Conservation (phyloP, 2,797 vertebrate species). For the Podarcis siculus region DNA sequence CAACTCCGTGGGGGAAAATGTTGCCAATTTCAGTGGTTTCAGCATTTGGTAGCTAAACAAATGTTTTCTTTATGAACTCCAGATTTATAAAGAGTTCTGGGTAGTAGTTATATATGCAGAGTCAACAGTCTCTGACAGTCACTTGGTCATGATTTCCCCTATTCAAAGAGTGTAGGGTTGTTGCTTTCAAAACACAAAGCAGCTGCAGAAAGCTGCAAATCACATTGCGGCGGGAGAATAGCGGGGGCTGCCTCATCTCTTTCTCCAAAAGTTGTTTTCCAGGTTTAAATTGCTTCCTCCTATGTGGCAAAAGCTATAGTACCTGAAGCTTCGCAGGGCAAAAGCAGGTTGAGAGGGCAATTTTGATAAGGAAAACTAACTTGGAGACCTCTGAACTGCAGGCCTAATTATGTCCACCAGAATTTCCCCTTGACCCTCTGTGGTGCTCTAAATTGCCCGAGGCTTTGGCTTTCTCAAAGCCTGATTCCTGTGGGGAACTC, state of each 20-base stretch:
- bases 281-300: background rate
- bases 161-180: background rate
- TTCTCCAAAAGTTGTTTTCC: background rate
- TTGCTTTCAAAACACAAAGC: background rate
- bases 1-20: conserved; percentile 38
- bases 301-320: background rate
- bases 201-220: conserved; percentile 7
- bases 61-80: conserved; percentile 58
- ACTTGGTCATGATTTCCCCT: background rate
- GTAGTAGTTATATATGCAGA: conserved; percentile 38
- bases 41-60: conserved; percentile 64
- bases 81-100: conserved; percentile 57
- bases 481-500: no score
- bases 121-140: conserved; percentile 23
- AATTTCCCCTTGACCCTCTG: no score
- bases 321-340: background rate
- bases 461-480: no score
- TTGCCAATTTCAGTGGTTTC: conserved; percentile 63
- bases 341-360: background rate
- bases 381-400: background rate
- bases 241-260: background rate
- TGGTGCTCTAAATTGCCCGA: no score
- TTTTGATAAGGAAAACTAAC: background rate
- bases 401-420: no score
- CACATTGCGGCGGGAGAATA: background rate